A percentile compares a stretch with the other conserved stretches of the same genome.
Conservation (phyloP, 1,140 invertebrate species). For the Tyrophagus putrescentiae region DNA sequence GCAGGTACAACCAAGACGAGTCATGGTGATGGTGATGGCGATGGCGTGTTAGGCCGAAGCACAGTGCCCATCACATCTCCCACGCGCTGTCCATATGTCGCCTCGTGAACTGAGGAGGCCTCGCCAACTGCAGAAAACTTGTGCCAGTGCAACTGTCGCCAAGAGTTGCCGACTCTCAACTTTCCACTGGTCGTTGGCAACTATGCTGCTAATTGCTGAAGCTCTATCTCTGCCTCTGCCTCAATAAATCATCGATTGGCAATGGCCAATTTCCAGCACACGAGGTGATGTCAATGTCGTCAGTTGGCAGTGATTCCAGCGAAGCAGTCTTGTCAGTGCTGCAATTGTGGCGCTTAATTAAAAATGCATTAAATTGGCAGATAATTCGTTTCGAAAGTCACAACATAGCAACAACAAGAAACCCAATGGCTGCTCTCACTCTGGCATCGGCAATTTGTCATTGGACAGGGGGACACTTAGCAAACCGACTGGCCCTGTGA, state of each 20-base stretch:
- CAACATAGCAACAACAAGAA: not conserved
- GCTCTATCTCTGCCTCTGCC: too few relatives aligned
- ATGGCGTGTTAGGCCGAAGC: not conserved
- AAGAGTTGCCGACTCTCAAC: too few relatives aligned
- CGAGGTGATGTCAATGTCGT: slow-evolving; percentile 7
- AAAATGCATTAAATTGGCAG: not conserved
- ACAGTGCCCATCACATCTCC: not conserved
- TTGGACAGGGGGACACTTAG: not conserved
- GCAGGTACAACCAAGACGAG: not conserved
- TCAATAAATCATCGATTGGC: slow-evolving; percentile 6
- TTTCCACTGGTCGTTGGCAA: too few relatives aligned
- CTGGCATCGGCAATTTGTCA: not conserved
- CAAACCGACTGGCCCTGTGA: not conserved
- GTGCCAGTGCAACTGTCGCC: too few relatives aligned
- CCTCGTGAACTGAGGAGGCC: too few relatives aligned
- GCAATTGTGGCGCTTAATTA: not conserved
- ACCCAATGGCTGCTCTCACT: not conserved
- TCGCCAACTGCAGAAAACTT: too few relatives aligned
- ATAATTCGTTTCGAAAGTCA: too few relatives aligned
- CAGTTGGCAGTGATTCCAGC: too few relatives aligned
- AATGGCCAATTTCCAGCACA: too few relatives aligned
- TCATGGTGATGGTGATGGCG: too few relatives aligned
- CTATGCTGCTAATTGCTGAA: too few relatives aligned
- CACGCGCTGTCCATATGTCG: slow-evolving; percentile 14
- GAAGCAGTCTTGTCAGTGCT: too few relatives aligned